phyloP scores from a whole-genome alignment of 2,113 vertebrate genomes.

The Gorilla gorilla region DNA sequence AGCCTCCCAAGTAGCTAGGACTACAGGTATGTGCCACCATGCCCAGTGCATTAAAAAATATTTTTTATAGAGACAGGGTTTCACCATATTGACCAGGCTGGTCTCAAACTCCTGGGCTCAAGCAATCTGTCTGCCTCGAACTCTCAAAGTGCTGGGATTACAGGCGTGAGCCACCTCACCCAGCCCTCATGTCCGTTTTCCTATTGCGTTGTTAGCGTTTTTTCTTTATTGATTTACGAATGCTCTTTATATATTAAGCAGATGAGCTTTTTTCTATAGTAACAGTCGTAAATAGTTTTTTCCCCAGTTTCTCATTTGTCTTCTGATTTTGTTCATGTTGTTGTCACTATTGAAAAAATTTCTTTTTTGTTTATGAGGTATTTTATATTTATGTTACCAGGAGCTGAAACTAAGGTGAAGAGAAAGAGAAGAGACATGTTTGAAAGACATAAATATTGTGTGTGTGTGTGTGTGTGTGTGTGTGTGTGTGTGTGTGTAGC shows the following conservation, averaged over 20 bases:
- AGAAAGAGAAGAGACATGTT: background rate
- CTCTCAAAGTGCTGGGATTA: background rate
- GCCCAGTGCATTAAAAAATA: too few relatives aligned
- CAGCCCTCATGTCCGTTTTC: too few relatives aligned
- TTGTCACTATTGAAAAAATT: background rate
- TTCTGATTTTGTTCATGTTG: background rate
- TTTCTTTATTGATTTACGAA: background rate
- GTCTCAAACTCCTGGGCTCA: background rate
- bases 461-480: background rate
- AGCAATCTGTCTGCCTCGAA: background rate
- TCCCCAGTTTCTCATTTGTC: background rate
- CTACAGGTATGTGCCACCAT: background rate
- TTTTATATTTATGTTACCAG: background rate
- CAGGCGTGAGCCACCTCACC: background rate
- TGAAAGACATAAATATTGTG: background rate
- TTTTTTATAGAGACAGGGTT: background rate
- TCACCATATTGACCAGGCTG: background rate
- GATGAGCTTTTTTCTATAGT: background rate
- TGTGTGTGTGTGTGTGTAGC: background rate
- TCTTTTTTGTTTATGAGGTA: background rate
- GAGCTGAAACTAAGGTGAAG: background rate
- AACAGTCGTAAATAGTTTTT: background rate
- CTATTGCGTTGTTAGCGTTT: background rate
- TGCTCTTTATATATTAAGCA: background rate
- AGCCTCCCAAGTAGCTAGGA: background rate